Evolutionary conservation across 2,797 vertebrate species (phyloP).

Genomic region (Labeo calbasu): DNA sequence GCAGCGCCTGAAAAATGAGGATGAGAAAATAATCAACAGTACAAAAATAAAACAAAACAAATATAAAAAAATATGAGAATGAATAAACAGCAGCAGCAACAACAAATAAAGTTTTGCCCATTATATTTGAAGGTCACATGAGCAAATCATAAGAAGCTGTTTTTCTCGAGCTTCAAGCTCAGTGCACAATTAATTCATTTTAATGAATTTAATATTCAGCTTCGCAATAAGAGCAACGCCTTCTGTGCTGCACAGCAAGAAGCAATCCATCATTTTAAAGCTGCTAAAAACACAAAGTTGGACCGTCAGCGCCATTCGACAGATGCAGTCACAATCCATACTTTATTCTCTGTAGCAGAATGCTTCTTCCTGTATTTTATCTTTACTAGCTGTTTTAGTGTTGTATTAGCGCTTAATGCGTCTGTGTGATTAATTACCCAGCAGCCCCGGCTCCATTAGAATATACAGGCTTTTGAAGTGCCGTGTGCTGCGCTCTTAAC

Average conservation of each 20-base stretch:
- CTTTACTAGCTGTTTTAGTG: slow-evolving; percentile 26
- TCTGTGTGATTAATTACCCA: slow-evolving; percentile 58
- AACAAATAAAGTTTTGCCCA: not conserved
- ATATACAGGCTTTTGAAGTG: slow-evolving; percentile 40
- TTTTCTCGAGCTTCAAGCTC: slow-evolving; percentile 8
- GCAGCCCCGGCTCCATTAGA: slow-evolving; percentile 22
- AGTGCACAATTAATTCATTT: slow-evolving; percentile 14
- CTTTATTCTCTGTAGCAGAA: slow-evolving; percentile 26
- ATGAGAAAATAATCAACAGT: not conserved
- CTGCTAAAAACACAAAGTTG: slow-evolving; percentile 15
- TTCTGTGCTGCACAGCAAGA: slow-evolving; percentile 4
- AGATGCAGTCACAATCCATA: not conserved
- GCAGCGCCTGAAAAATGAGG: not conserved
- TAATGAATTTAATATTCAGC: slow-evolving; percentile 40
- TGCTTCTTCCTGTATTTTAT: slow-evolving; percentile 43
- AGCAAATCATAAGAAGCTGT: not conserved
- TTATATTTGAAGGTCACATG: not conserved
- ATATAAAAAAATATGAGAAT: not conserved
- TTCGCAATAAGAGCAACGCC: not conserved
- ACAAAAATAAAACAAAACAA: slow-evolving; percentile 5
- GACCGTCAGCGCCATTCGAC: not conserved
- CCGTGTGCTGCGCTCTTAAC: slow-evolving; percentile 41
- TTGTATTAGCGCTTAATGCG: slow-evolving; percentile 29
- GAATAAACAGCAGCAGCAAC: not conserved
- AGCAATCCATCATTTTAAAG: slow-evolving; percentile 41